Evolutionary conservation across 1,140 invertebrate genomes (phyloP).

Genomic region (Acyrthosiphon pisum): DNA sequence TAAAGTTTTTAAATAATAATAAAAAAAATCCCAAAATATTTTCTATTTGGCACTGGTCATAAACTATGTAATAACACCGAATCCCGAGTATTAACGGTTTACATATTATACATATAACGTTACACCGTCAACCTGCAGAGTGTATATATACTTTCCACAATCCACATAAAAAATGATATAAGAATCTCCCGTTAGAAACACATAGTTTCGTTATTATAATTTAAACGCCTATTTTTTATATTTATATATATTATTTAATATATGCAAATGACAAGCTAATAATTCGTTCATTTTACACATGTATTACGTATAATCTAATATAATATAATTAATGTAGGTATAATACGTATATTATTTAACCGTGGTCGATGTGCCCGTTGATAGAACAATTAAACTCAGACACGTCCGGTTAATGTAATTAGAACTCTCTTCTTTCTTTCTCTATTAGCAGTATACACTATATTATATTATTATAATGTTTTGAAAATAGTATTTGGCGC

Average conservation of each 20-base stretch:
- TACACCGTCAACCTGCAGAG: background rate
- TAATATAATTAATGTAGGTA: background rate
- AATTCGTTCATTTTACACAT: background rate
- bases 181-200: slow-evolving; percentile 1
- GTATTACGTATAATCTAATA: background rate
- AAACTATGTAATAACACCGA: slow-evolving; percentile 5
- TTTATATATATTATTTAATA: background rate
- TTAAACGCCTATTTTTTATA: background rate
- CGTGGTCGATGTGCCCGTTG: background rate
- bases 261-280: slow-evolving; percentile 11
- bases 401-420: slow-evolving; percentile 19
- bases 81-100: background rate
- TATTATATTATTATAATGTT: background rate
- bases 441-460: background rate
- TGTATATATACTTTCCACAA: background rate
- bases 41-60: background rate
- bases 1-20: background rate
- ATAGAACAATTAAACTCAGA: slow-evolving; percentile 21
- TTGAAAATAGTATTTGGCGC: background rate
- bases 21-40: slow-evolving; percentile 28
- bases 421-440: slow-evolving; percentile 22
- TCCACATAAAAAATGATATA: background rate
- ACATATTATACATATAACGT: background rate
- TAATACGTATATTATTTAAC: background rate
- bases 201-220: background rate